Evolutionary conservation across 2,113 vertebrate species (phyloP).

Genomic region (Mola mola): DNA sequence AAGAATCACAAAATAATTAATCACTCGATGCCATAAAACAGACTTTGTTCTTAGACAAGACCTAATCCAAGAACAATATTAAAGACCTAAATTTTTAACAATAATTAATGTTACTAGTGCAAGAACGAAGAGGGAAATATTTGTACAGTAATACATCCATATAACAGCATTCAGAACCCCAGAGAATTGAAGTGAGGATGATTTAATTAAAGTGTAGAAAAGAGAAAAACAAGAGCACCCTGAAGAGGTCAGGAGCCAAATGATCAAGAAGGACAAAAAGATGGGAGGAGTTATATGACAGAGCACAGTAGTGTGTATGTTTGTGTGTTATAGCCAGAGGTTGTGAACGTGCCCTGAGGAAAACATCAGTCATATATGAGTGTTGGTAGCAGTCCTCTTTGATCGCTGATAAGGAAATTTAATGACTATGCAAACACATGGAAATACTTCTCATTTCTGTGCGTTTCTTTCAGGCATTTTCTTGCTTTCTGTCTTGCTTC

Average conservation of each 20-base stretch:
- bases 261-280: not conserved
- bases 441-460: conserved; percentile 6
- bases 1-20: no score
- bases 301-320: not conserved
- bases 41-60: not conserved
- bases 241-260: conserved; percentile 8
- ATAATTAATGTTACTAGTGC: not conserved
- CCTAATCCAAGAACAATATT: not conserved
- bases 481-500: not conserved
- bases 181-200: not conserved
- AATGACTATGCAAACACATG: conserved; percentile 27
- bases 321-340: conserved; percentile 13
- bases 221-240: not conserved
- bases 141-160: not conserved
- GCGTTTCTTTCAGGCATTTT: not conserved
- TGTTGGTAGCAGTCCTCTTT: conserved; percentile 28
- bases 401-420: conserved; percentile 25
- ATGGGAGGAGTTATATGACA: conserved; percentile 9
- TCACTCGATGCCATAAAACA: no score
- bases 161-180: not conserved
- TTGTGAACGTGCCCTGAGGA: conserved; percentile 37
- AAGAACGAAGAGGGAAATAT: not conserved
- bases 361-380: conserved; percentile 49
- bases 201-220: not conserved
- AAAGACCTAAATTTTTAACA: not conserved